Conservation (phyloP, 1,140 invertebrate genomes). For the Megalonaias nervosa region DNA sequence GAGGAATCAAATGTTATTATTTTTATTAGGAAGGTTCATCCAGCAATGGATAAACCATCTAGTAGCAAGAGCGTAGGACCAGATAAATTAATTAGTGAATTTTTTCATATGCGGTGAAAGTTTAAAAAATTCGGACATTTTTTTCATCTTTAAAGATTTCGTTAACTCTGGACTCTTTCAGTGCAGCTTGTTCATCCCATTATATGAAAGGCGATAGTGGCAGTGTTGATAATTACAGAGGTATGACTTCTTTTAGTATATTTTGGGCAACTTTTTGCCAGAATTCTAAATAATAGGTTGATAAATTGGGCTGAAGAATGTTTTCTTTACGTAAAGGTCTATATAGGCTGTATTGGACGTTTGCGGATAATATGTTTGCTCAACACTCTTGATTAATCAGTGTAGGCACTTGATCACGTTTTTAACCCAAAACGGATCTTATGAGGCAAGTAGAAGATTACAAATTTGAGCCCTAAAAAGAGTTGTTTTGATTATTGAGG, state of each 20-base stretch:
- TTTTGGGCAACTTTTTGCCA: slow-evolving; percentile 18
- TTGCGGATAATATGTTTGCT: slow-evolving; percentile 15
- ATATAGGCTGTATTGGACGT: neutral
- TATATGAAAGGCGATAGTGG: slow-evolving; percentile 17
- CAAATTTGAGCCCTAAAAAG: too few relatives aligned
- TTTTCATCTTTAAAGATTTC: slow-evolving; percentile 5
- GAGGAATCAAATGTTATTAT: slow-evolving; percentile 9
- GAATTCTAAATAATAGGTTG: slow-evolving; percentile 30
- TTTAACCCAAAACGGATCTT: too few relatives aligned
- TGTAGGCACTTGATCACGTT: too few relatives aligned
- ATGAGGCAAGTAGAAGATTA: too few relatives aligned
- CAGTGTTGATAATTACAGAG: slow-evolving; percentile 17
- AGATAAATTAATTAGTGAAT: slow-evolving; percentile 13
- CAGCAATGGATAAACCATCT: slow-evolving; percentile 1
- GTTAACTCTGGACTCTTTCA: slow-evolving; percentile 12
- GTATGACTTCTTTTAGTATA: slow-evolving; percentile 15
- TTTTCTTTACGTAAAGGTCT: slow-evolving; percentile 4
- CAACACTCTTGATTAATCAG: too few relatives aligned
- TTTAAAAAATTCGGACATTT: neutral
- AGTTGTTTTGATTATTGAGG: too few relatives aligned
- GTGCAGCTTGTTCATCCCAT: slow-evolving; percentile 5
- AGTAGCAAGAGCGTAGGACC: slow-evolving; percentile 1
- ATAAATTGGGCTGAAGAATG: slow-evolving; percentile 12
- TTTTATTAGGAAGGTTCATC: neutral
- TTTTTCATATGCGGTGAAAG: slow-evolving; percentile 6